Conservation (phyloP, 2,113 vertebrate species). For the Alethe diademata region DNA sequence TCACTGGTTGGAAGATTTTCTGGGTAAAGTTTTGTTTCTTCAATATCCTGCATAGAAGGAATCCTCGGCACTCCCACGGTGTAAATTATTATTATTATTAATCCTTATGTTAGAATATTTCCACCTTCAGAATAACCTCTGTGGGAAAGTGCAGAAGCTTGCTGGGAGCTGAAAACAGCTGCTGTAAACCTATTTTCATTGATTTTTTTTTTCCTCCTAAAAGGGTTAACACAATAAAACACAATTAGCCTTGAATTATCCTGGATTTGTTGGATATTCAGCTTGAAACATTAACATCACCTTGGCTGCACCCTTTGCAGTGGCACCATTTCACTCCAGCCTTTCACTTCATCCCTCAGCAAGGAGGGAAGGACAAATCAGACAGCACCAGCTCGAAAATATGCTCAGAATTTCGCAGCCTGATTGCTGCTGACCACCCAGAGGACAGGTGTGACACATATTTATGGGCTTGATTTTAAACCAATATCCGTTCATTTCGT, state of each 20-base stretch:
- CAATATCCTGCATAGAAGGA: neutral
- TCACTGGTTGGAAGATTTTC: neutral
- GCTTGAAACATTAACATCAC: neutral
- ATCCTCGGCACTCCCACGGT: neutral
- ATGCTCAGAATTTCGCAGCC: neutral
- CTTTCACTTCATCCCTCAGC: neutral
- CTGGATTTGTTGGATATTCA: neutral
- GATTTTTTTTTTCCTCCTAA: neutral
- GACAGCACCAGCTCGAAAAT: neutral
- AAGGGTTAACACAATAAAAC: neutral
- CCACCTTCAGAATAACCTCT: neutral
- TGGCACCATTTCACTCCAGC: neutral
- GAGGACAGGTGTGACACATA: constrained; percentile 9
- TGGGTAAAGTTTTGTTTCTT: rapidly evolving
- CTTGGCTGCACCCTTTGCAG: neutral
- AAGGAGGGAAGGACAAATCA: neutral
- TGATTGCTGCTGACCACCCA: constrained; percentile 22
- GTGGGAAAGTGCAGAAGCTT: neutral
- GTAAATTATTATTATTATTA: constrained; percentile 7
- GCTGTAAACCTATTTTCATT: neutral
- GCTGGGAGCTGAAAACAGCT: neutral
- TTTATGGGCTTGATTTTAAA: constrained; percentile 41
- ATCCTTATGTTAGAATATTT: neutral
- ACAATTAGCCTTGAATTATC: neutral
- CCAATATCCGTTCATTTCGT: neutral